Evolutionary conservation across 2,797 vertebrate genomes (phyloP), one percentile per base, ranked within the genome.

Genomic region (Trachurus trachurus): DNA sequence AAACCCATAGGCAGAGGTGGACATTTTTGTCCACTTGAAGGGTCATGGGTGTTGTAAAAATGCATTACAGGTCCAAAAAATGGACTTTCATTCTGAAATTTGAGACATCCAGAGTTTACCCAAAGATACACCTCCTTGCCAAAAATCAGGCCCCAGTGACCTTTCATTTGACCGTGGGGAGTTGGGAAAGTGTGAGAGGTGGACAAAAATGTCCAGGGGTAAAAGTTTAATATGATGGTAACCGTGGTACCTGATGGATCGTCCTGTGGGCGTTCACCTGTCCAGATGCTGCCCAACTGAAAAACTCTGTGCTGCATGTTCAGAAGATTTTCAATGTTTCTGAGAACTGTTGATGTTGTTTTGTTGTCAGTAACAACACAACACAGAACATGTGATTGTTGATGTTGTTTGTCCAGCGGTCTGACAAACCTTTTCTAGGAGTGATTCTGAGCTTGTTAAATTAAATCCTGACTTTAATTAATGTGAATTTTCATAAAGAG

Each of bases 241-340:
- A 57, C 15, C 1, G 2, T 29, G 11, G 50, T 2, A 56, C n/a
- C 66, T 67, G 1, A 2, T 45, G 40, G 54, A 29, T 53, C 0
- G 4, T 71, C 75, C 72, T 82, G 37, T 17, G 21, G 66, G 29
- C 62, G 37, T 68, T 76, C 59, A 59, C 22, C 63, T 65, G 47
- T 81, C 21, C 74, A 47, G 65, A 17, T 74, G 21, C 39, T 56
- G 49, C 34, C 56, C 29, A 34, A 2, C 53, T 54, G 44, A 56
- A 64, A 61, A 54, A n/a, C 13, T 9, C 52, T 53, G 52, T 26
- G 5, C 12, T 1, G 15, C 29, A 9, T 17, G 9, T 62, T 44
- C 53, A 39, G 15, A 11, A 22, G 4, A 56, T 29, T 54, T 39
- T 4, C 6, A 5, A 22, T n/a, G n/a, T 21, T 31, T 49, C 44